Conservation (phyloP, 2,888 invertebrate species). For the Rotaria sp. region DNA sequence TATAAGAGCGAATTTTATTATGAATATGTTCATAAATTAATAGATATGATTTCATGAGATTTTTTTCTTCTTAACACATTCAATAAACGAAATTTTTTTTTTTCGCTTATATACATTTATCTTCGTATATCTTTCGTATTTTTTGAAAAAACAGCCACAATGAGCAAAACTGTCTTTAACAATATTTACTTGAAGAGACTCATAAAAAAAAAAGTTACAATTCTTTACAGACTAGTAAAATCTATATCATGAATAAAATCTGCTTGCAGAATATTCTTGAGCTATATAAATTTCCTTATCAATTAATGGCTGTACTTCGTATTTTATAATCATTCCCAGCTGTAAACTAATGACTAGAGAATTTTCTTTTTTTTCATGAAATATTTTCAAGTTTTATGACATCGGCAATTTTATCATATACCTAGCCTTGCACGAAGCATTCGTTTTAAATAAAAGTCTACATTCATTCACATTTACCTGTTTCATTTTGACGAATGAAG, state of each 20-base stretch:
- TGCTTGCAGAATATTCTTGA: not conserved
- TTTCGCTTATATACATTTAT: no score
- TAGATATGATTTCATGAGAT: no score
- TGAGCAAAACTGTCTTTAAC: no score
- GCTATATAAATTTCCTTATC: not conserved
- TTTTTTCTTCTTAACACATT: no score
- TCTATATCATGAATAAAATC: not conserved
- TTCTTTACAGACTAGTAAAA: not conserved
- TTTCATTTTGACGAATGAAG: not conserved
- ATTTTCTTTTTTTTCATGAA: not conserved
- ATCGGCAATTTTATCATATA: not conserved
- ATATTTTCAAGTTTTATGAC: constrained; percentile 2
- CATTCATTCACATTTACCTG: not conserved
- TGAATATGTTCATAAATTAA: no score
- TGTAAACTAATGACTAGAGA: not conserved
- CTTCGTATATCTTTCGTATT: no score
- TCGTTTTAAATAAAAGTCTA: not conserved
- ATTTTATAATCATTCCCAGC: not conserved
- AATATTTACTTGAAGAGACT: not conserved
- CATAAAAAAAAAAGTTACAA: not conserved
- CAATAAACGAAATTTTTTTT: no score
- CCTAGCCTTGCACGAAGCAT: not conserved
- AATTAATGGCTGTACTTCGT: not conserved
- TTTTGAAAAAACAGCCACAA: no score
- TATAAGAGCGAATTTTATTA: not conserved